Evolutionary conservation across 2,888 invertebrate species (phyloP).

Genomic region (Melitaea athalia): DNA sequence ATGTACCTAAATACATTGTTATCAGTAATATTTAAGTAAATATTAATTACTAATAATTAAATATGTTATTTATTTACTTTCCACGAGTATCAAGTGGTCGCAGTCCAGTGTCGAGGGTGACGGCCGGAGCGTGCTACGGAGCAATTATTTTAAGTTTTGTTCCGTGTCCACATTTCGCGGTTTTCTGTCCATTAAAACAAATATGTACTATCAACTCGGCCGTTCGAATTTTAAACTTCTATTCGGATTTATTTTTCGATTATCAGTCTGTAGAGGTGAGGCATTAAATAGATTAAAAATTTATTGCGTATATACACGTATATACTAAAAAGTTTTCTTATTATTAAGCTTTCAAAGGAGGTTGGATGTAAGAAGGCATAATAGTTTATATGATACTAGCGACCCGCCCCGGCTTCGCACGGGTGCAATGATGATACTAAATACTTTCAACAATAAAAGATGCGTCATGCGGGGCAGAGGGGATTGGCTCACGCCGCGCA

Average conservation of each 20-base stretch:
- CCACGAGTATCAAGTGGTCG: conserved; percentile 31
- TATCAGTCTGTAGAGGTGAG: conserved; percentile 31
- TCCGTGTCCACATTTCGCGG: conserved; percentile 77
- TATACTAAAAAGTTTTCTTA: too few species aligned
- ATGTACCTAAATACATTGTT: too few species aligned
- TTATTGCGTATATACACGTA: neutral
- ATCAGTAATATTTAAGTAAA: too few species aligned
- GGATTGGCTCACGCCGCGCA: too few species aligned
- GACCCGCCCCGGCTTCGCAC: too few species aligned
- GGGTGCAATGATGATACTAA: too few species aligned
- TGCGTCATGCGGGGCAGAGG: too few species aligned
- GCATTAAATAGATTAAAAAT: neutral
- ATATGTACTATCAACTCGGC: conserved; percentile 54
- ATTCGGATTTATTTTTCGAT: conserved; percentile 42
- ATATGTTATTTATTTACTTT: neutral
- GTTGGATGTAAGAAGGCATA: too few species aligned
- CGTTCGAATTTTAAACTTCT: conserved; percentile 50
- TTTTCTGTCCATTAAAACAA: conserved; percentile 73
- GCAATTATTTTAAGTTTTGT: conserved; percentile 82
- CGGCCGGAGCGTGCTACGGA: conserved; percentile 64
- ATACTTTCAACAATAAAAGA: too few species aligned
- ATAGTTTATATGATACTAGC: too few species aligned
- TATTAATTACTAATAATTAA: too few species aligned
- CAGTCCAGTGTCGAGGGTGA: conserved; percentile 39
- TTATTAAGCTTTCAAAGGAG: too few species aligned